Conservation (phyloP, 2,797 vertebrate genomes). For the Neomorphus geoffroyi region DNA sequence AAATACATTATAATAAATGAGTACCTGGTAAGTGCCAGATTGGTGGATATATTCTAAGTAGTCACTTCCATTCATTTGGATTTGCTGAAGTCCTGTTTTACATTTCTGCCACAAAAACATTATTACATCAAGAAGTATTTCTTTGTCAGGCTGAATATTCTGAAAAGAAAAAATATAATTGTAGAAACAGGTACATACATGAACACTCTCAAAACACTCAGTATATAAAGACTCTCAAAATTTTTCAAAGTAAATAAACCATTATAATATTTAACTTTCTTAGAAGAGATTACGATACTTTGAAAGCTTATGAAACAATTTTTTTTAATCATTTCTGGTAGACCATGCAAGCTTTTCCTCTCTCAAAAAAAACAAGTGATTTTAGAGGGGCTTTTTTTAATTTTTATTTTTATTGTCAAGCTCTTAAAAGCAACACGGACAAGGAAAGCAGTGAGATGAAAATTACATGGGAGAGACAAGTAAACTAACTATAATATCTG, state of each 20-base stretch:
- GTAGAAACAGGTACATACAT: neutral
- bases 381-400: neutral
- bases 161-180: conserved; percentile 56
- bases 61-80: conserved; percentile 68
- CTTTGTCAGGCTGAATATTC: conserved; percentile 80
- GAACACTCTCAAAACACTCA: neutral
- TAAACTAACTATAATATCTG: neutral
- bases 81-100: conserved; percentile 77
- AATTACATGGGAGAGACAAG: neutral
- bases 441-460: neutral
- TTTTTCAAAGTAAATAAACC: neutral
- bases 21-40: conserved; percentile 81
- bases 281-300: neutral
- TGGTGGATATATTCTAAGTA: conserved; percentile 68
- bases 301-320: neutral
- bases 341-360: neutral
- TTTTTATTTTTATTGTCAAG: neutral
- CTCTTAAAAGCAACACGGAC: neutral
- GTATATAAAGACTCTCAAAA: neutral
- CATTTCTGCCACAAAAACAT: conserved; percentile 88
- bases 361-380: neutral
- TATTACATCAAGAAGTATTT: conserved; percentile 84
- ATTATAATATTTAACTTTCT: neutral
- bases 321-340: neutral
- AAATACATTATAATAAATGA: neutral